Evolutionary conservation across 2,888 invertebrate genomes (phyloP).

Genomic region (Drosophila formosana): DNA sequence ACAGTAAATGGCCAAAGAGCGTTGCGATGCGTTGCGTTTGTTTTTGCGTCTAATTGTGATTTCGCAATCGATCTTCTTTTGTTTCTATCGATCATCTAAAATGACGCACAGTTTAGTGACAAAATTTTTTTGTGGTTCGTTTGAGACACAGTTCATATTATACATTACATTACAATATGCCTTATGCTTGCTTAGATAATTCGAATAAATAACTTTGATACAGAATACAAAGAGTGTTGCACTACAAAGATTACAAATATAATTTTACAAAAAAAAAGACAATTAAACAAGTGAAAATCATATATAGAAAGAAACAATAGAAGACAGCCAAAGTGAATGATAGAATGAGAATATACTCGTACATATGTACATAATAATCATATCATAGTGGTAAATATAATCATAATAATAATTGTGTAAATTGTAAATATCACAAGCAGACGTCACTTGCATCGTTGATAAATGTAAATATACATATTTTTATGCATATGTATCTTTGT

Average conservation of each 20-base stretch:
- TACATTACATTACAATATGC: conserved; percentile 21
- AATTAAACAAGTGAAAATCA: conserved; percentile 3
- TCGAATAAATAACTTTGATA: conserved; percentile 37
- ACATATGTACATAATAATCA: conserved; percentile 45
- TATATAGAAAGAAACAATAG: conserved; percentile 3
- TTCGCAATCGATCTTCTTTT: background rate
- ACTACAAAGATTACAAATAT: conserved; percentile 5
- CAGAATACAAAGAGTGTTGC: conserved; percentile 20
- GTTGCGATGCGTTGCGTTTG: conserved; percentile 13
- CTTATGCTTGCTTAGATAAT: conserved; percentile 24
- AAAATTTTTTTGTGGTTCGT: conserved; percentile 19
- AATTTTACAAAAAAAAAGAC: conserved; percentile 1
- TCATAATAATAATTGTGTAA: conserved; percentile 71
- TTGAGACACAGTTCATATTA: conserved; percentile 36
- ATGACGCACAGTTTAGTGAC: conserved; percentile 17
- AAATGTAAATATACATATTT: conserved; percentile 56
- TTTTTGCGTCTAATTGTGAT: conserved; percentile 7
- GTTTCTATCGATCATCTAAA: background rate
- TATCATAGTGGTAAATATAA: conserved; percentile 36
- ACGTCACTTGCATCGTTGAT: conserved; percentile 79
- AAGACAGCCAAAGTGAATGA: conserved; percentile 19
- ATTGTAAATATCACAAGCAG: conserved; percentile 80
- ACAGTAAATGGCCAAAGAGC: conserved; percentile 53
- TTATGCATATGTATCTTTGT: conserved; percentile 30
- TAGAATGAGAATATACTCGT: conserved; percentile 3